Conservation (phyloP, 2,113 vertebrate species). For the Lampris incognitus region DNA sequence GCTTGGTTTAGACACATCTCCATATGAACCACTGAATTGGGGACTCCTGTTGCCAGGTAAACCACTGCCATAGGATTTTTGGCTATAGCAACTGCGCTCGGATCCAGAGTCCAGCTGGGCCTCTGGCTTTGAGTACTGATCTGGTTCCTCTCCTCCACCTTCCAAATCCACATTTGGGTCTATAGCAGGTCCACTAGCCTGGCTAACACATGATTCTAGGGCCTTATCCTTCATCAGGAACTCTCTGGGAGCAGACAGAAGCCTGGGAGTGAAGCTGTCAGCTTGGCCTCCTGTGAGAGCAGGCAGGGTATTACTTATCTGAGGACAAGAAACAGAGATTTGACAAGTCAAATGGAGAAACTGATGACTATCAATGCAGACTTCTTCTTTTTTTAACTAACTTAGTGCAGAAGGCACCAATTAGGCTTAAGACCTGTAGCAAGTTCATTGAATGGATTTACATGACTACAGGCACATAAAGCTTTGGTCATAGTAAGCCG, state of each 20-base stretch:
- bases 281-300: not conserved
- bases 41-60: constrained; percentile 42
- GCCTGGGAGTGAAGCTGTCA: constrained; percentile 9
- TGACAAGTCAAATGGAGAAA: not conserved
- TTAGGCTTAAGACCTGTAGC: too few species aligned
- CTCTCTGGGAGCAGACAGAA: constrained; percentile 22
- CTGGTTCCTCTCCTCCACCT: constrained; percentile 22
- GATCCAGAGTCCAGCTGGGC: constrained; percentile 43
- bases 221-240: constrained; percentile 14
- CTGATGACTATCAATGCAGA: too few species aligned
- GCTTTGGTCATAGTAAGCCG: too few species aligned
- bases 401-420: too few species aligned
- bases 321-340: constrained; percentile 7
- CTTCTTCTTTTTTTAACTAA: too few species aligned
- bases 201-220: constrained; percentile 22
- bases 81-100: constrained; percentile 56
- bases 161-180: constrained; percentile 2
- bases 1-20: constrained; percentile 1
- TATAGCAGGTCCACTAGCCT: not conserved
- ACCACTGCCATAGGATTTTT: constrained; percentile 45
- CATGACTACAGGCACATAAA: not conserved
- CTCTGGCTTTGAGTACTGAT: constrained; percentile 37
- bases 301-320: constrained; percentile 11
- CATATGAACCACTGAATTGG: not conserved
- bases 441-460: too few species aligned